Evolutionary conservation across 2,797 vertebrate genomes (phyloP), one percentile per base, ranked within the genome.

Genomic region (Enteromius afrohamiltoni): DNA sequence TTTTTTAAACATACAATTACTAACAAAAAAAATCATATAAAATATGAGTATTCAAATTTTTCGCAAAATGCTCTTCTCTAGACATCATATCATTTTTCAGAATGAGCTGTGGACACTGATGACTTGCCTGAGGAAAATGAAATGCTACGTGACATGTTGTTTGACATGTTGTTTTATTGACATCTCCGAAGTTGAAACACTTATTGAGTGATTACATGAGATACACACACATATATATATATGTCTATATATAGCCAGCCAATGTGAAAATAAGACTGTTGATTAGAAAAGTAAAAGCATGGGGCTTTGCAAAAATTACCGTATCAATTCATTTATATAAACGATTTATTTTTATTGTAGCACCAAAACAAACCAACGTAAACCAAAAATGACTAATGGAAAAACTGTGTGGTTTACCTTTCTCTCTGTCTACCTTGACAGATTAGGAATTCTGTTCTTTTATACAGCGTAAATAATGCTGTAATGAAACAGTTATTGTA

Each of bases 401-500:
- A 62, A 31, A 37, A 45, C 29, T 74, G 65, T 86, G 45, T 49
- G 83, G 82, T 83, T 87, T 60, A 60, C 78, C 65, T 82, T 62
- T 82, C 75, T 83, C 34, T 42, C 70, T 10, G 26, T 71, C 40
- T 85, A 80, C 65, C 58, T 82, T 74, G 51, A 58, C 82, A 58
- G 88, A 80, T 40, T 85, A 85, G 84, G 80, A 83, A 87, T 85
- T 80, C 80, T 83, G 83, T 64, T 85, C 86, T 90, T 87, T 86
- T 85, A 90, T 89, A 90, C 90, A 88, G 84, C 37, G 84, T 82
- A 89, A 89, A 90, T 92, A 87, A 89, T 83, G 84, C 89, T 84
- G 90, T 89, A 93, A 92, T 90, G 90, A 90, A 87, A 87, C 88
- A 90, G 92, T 94, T 93, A 93, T 91, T 93, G 93, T 94, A 94